phyloP scores from a whole-genome alignment of 2,888 invertebrate genomes.

The Xylota segnis region DNA sequence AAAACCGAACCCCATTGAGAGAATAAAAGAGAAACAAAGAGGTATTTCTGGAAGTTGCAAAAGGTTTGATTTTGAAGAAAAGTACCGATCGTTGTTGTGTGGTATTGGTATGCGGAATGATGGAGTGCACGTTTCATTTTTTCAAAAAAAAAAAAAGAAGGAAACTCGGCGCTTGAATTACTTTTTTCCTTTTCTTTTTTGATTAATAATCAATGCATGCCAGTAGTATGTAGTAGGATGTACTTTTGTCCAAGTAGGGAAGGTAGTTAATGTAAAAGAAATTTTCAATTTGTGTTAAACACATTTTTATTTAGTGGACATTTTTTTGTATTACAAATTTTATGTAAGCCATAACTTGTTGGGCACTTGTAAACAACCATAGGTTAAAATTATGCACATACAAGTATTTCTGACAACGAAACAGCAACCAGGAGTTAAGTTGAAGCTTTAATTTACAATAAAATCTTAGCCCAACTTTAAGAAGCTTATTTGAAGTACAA shows the following conservation, averaged over 20 bases:
- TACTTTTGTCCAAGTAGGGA: background rate
- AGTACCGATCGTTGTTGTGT: background rate
- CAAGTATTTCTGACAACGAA: no score
- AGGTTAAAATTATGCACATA: no score
- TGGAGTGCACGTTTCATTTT: slow-evolving; percentile 9
- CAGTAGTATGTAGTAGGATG: slow-evolving; percentile 15
- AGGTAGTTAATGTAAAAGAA: background rate
- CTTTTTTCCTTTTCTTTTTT: background rate
- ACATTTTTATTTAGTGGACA: no score
- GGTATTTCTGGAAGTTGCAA: slow-evolving; percentile 14
- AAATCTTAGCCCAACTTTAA: no score
- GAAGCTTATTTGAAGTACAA: no score
- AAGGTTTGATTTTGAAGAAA: background rate
- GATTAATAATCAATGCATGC: slow-evolving; percentile 39
- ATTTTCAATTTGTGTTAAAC: background rate
- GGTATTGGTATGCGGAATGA: slow-evolving; percentile 5
- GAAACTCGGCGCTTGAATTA: slow-evolving; percentile 22
- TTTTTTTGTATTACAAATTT: no score
- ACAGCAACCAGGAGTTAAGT: no score
- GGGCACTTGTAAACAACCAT: no score
- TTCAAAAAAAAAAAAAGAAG: slow-evolving; percentile 9
- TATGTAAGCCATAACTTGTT: no score
- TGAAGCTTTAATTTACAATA: no score
- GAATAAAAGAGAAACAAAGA: slow-evolving; percentile 17
- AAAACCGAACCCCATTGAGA: background rate